phyloP scores from a whole-genome alignment of 2,888 invertebrate genomes.

The Meliscaeva auricollis region DNA sequence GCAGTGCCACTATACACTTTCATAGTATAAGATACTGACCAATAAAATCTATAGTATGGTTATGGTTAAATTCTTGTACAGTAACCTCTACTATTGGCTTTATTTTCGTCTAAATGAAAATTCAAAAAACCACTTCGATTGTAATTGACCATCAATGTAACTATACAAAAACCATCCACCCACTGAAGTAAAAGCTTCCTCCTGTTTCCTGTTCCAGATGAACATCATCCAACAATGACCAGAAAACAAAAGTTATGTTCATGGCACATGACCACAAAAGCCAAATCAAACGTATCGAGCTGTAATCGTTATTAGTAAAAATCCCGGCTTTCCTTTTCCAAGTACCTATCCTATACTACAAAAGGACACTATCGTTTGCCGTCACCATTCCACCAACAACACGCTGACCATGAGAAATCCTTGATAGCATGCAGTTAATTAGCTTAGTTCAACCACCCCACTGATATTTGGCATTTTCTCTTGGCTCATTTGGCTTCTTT shows the following conservation, averaged over 20 bases:
- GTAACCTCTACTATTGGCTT: slow-evolving; percentile 38
- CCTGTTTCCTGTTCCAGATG: slow-evolving; percentile 22
- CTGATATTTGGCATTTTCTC: slow-evolving; percentile 51
- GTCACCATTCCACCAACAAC: slow-evolving; percentile 4
- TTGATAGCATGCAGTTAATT: slow-evolving; percentile 73
- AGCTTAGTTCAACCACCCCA: slow-evolving; percentile 64
- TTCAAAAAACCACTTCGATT: slow-evolving; percentile 71
- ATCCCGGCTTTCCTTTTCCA: slow-evolving; percentile 45
- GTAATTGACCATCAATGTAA: slow-evolving; percentile 69
- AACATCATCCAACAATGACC: slow-evolving; percentile 44
- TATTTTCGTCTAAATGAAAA: slow-evolving; percentile 72
- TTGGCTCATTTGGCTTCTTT: slow-evolving; percentile 59
- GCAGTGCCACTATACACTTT: slow-evolving; percentile 29
- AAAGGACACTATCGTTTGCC: slow-evolving; percentile 32
- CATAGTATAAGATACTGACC: slow-evolving; percentile 22
- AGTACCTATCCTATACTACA: background rate
- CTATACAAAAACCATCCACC: slow-evolving; percentile 49
- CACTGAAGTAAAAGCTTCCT: background rate
- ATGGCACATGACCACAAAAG: slow-evolving; percentile 71
- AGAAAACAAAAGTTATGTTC: slow-evolving; percentile 73
- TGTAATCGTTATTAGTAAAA: slow-evolving; percentile 72
- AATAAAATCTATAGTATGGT: slow-evolving; percentile 8
- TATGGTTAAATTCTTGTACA: slow-evolving; percentile 11
- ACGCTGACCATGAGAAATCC: slow-evolving; percentile 72
- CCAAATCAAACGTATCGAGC: slow-evolving; percentile 75